Base-by-base conservation (phyloP, 1,140 invertebrate genomes). In the Bombus vancouverensis region DNA sequence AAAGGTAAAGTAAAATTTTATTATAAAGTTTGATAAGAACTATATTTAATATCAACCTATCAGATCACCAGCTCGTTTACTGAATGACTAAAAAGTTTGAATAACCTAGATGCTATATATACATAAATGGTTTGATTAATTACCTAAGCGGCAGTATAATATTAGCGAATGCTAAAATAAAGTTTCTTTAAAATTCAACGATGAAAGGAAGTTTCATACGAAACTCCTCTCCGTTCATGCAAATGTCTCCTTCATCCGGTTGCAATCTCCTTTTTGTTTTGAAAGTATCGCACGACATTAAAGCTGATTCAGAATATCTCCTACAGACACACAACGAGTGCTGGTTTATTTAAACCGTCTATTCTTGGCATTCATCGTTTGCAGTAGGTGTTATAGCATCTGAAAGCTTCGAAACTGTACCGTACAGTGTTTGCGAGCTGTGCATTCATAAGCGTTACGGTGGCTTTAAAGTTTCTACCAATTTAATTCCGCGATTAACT, bases 361-460 rank as follows among this genome's bases (percentile, higher is more conserved):
- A 42, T 44, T 44, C 39, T 18, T n/a, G 71, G 42, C 42, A 73
- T 28, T 73, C 44, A 73, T 73, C 71, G 71, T 73, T n/a, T 73
- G 15, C 71, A 73, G 13, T 32, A 53, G 71, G 28, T 73, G 39
- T 44, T 73, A 47, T n/a, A 68, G 42, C 34, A 44, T 28, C 22
- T 28, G 71, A 73, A 42, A 42, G 42, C 71, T 73, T 73, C 22
- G 71, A 44, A 42, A 32, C 28, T 73, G n/a, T 44, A 32, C 47
- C 18, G 47, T 53, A 18, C 42, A 73, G 12, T 73, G 71, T 73
- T 73, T 42, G 71, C 71, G 39, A 34, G 66, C 66, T 34, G 32
- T 28, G 32, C 32, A 68, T 44, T 73, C 42, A 44, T 44, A 28
- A 44, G 13, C 71, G 71, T 44, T 73, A 18, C 71, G 15, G 18